phyloP scores from a whole-genome alignment of 2,888 invertebrate genomes.

The Erebia epiphron region DNA sequence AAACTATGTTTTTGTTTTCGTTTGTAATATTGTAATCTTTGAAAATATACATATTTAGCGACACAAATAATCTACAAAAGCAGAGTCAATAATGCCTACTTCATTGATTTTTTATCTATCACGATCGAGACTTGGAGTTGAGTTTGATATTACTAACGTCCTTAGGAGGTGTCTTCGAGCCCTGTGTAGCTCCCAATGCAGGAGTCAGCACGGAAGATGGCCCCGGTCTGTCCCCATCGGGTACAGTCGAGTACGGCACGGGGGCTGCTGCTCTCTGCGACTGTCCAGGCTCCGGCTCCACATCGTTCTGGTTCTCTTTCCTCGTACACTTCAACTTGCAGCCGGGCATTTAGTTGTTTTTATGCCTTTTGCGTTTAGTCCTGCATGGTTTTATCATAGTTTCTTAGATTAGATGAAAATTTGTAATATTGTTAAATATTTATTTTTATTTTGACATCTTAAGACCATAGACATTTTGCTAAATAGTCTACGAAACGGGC shows the following conservation, averaged over 20 bases:
- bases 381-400: conserved; percentile 5
- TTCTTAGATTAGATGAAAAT: not conserved
- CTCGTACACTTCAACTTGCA: conserved; percentile 1
- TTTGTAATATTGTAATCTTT: no score
- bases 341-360: not conserved
- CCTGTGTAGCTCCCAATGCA: not conserved
- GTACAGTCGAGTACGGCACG: not conserved
- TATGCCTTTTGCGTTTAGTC: not conserved
- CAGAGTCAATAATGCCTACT: no score
- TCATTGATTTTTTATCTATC: no score
- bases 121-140: no score
- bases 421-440: no score
- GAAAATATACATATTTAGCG: no score
- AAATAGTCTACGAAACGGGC: no score
- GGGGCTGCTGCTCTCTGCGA: not conserved
- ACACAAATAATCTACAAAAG: no score
- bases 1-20: no score
- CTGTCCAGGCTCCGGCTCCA: not conserved
- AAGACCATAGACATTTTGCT: no score
- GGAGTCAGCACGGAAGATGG: not conserved
- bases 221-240: not conserved
- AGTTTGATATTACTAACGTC: not conserved
- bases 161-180: not conserved
- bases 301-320: not conserved
- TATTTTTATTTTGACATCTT: no score